Percentiles rank a stretch among this genome's conserved stretches.
These are phyloP conservation scores for Epizoanthus fatuus DNA, from an alignment of 92 coral and sea anemone species.

Conservation along the genomic window DNA sequence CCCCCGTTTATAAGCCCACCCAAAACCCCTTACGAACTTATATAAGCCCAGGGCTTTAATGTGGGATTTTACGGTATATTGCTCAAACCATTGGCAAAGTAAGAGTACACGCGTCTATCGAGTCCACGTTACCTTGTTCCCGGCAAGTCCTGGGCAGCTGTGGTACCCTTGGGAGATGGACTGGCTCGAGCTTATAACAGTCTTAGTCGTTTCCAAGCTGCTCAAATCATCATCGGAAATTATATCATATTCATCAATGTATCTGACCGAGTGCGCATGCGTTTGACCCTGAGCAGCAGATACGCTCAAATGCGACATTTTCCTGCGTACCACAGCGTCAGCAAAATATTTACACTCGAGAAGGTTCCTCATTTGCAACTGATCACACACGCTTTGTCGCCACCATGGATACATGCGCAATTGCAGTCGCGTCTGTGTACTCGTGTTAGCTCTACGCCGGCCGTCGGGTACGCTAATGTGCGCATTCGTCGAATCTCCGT, in stretches of 20 bases:
- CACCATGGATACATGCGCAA: conserved; percentile 66
- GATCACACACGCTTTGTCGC: conserved; percentile 79
- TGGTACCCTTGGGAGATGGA: conserved; percentile 87
- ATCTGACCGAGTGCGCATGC: conserved; percentile 44
- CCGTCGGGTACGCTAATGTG: neutral
- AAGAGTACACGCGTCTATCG: neutral
- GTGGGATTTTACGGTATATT: too few relatives aligned
- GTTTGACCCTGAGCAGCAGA: conserved; percentile 30
- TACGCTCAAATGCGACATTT: conserved; percentile 71
- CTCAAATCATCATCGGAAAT: conserved; percentile 85
- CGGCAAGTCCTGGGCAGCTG: conserved; percentile 62
- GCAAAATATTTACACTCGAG: conserved; percentile 90
- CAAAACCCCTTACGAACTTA: too few relatives aligned
- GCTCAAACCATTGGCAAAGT: neutral
- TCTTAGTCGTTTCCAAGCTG: conserved; percentile 43
- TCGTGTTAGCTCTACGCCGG: conserved; percentile 71
- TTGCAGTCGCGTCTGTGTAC: conserved; percentile 51
- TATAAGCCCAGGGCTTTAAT: too few relatives aligned
- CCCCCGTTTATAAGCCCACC: too few relatives aligned
- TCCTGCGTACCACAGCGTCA: conserved; percentile 80
- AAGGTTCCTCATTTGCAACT: conserved; percentile 87
- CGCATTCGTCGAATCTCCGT: neutral
- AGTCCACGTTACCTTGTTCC: neutral
- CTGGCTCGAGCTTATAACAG: conserved; percentile 57
- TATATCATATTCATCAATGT: conserved; percentile 86